Percentiles rank a stretch among this genome's conserved stretches.
Conservation (phyloP, 2,797 vertebrate species). For the Fistularia tabacaria region DNA sequence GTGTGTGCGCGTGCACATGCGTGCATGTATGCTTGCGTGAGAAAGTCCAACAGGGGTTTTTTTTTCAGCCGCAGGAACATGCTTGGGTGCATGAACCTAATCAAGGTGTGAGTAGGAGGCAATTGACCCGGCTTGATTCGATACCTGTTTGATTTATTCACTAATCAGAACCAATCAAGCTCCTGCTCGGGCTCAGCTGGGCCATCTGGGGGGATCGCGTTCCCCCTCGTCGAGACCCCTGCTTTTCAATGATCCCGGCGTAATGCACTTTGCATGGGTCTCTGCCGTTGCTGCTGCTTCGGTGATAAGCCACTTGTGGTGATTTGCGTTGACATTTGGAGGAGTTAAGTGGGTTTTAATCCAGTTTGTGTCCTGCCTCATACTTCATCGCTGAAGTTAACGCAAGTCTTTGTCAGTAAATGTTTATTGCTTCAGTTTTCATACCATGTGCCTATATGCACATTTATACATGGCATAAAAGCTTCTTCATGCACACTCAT, state of each 20-base stretch:
- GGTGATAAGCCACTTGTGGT: constrained; percentile 28
- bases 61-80: constrained; percentile 52
- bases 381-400: constrained; percentile 16
- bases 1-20: constrained; percentile 5
- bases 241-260: constrained; percentile 46
- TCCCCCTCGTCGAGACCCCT: constrained; percentile 49
- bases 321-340: constrained; percentile 43
- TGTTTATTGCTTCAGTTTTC: constrained; percentile 7
- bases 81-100: constrained; percentile 70
- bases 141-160: constrained; percentile 73
- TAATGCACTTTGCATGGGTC: constrained; percentile 50
- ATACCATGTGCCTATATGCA: background rate
- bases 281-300: constrained; percentile 20
- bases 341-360: constrained; percentile 47
- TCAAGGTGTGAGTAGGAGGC: constrained; percentile 68
- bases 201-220: constrained; percentile 33
- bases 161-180: constrained; percentile 75
- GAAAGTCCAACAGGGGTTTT: too few relatives aligned
- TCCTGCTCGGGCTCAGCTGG: constrained; percentile 56
- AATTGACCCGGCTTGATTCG: constrained; percentile 69
- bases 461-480: background rate
- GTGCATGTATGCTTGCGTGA: too few relatives aligned
- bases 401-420: constrained; percentile 8
- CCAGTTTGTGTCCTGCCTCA: constrained; percentile 32
- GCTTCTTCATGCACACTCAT: too few relatives aligned